Base-by-base conservation (phyloP, 2,888 invertebrate genomes). In the Stictocephala bisonia region DNA sequence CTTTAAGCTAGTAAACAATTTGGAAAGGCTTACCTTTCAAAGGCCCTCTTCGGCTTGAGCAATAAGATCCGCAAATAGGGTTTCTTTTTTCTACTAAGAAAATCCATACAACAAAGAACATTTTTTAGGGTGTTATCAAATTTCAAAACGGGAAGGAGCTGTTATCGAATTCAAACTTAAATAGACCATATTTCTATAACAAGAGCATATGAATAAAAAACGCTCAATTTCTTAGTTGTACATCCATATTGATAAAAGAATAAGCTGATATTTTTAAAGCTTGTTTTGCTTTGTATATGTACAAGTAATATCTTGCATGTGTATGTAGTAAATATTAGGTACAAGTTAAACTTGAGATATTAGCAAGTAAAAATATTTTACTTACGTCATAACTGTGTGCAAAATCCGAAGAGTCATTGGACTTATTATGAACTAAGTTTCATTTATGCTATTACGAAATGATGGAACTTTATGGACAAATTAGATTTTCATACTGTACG, bases 111-210 rank as follows among this genome's bases (percentile, higher is more conserved):
- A 64, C 64, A 20, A 13, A 26, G 6, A 13, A 64, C 22, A 41
- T 64, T 44, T 18, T 31, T 20, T n/a, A 18, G 24, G 44, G 64
- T 64, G 64, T 64, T 64, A 64, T 64, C 64, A 64, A 64, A 64
- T 64, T 64, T 64, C 64, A 64, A 64, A 64, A 31, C n/a, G 22
- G 9, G 3, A 3, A 44, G 4, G 15, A 44, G 7, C 4, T 44
- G 15, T 7, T 9, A 11, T 44, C 15, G 6, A 44, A 9, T 11
- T 4, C 7, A 44, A 44, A 44, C 15, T n/a, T 44, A 11, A 7
- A n/a, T 44, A n/a, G 6, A 11, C 9, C 7, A 15, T 44, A 15
- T 44, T 11, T 15, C 4, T n/a, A 44, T 6, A 11, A n/a, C 15
- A n/a, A 11, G 15, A 44, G 15, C 7, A 11, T 44, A 15, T 44